Percentiles rank a stretch among this genome's conserved stretches.
phyloP scores from a whole-genome alignment of 2,888 invertebrate genomes.

The Pollenia angustigena region DNA sequence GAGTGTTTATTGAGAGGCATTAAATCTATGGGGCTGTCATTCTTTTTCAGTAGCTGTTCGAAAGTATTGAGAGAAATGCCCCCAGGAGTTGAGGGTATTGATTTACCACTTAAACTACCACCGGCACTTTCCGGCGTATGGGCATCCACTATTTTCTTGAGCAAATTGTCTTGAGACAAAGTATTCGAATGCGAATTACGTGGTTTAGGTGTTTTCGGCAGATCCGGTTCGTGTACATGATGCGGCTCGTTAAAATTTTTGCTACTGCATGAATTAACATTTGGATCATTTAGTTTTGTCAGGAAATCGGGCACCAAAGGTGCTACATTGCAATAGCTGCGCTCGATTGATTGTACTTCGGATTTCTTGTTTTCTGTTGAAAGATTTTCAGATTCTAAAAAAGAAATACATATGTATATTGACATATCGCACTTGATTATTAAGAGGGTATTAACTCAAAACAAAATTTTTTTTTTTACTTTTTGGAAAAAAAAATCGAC shows the following conservation, averaged over 20 bases:
- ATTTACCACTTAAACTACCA: slow-evolving; percentile 58
- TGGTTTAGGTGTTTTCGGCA: slow-evolving; percentile 68
- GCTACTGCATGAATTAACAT: not conserved
- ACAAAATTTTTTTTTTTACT: not conserved
- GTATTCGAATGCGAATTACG: slow-evolving; percentile 63
- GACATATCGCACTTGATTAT: not conserved
- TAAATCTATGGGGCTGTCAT: slow-evolving; percentile 65
- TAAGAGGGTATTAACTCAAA: not conserved
- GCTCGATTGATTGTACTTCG: slow-evolving; percentile 73
- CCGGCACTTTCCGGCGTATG: slow-evolving; percentile 68
- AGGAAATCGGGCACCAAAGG: slow-evolving; percentile 81
- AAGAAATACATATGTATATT: not conserved
- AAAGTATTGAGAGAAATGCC: slow-evolving; percentile 69
- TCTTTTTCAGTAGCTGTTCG: slow-evolving; percentile 69
- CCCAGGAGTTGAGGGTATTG: slow-evolving; percentile 69
- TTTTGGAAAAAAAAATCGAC: not conserved
- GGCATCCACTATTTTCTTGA: slow-evolving; percentile 60
- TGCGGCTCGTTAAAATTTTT: slow-evolving; percentile 31
- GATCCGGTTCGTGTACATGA: slow-evolving; percentile 47
- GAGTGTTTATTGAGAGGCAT: slow-evolving; percentile 45
- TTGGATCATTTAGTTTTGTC: slow-evolving; percentile 54
- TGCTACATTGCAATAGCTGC: slow-evolving; percentile 83
- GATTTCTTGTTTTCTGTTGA: slow-evolving; percentile 71
- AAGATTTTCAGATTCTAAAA: slow-evolving; percentile 58
- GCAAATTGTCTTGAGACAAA: slow-evolving; percentile 62